A percentile compares a stretch with the other conserved stretches of the same genome.
phyloP scores from a whole-genome alignment of 2,888 invertebrate species.

The Furcula furcula region DNA sequence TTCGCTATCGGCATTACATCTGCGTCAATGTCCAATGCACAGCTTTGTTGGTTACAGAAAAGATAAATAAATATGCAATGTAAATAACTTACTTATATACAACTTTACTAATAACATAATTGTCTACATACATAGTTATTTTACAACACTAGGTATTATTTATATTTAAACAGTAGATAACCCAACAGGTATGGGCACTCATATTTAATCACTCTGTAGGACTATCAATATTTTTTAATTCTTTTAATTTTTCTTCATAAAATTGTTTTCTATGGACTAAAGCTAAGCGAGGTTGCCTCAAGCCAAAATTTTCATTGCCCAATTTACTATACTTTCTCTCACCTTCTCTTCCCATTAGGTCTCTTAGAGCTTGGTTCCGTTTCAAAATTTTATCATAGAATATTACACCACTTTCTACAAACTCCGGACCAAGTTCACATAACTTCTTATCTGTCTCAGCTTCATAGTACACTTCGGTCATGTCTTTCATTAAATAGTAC shows the following conservation, averaged over 20 bases:
- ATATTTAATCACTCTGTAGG: too few species aligned
- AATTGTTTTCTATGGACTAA: slow-evolving; percentile 84
- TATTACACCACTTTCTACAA: slow-evolving; percentile 87
- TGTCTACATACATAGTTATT: too few species aligned
- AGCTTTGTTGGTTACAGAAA: too few species aligned
- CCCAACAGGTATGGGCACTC: too few species aligned
- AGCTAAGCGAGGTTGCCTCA: slow-evolving; percentile 85
- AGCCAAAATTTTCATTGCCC: slow-evolving; percentile 86
- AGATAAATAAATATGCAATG: too few species aligned
- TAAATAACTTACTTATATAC: too few species aligned
- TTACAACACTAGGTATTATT: too few species aligned
- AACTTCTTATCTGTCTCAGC: slow-evolving; percentile 83
- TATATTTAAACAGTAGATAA: too few species aligned
- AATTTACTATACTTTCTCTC: slow-evolving; percentile 82
- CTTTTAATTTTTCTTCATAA: slow-evolving; percentile 81
- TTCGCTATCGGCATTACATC: too few species aligned
- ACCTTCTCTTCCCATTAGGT: slow-evolving; percentile 84
- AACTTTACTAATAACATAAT: too few species aligned
- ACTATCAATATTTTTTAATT: too few species aligned
- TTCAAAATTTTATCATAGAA: slow-evolving; percentile 88
- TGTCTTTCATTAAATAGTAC: slow-evolving; percentile 85
- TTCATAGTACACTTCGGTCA: slow-evolving; percentile 84
- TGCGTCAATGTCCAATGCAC: too few species aligned
- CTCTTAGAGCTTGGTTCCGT: slow-evolving; percentile 87
- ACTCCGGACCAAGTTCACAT: slow-evolving; percentile 81